Conservation (phyloP, 2,113 vertebrate genomes). For the Pelusios castaneus region DNA sequence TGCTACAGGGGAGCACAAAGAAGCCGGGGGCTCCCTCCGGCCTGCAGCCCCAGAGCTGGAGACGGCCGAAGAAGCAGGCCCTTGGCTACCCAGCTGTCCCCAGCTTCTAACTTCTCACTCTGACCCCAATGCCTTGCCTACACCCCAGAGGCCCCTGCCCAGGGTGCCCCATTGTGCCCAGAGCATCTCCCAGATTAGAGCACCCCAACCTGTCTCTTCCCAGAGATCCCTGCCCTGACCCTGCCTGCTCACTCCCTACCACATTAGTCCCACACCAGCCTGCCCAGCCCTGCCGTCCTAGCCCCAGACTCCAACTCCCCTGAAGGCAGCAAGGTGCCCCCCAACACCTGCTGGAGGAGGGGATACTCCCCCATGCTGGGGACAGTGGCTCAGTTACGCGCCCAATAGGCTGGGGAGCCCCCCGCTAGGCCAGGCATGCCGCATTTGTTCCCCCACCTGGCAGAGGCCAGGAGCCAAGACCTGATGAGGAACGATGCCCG, state of each 20-base stretch:
- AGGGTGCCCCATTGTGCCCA: too few relatives aligned
- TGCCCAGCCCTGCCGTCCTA: too few relatives aligned
- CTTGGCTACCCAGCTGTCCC: too few relatives aligned
- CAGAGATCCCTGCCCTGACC: not conserved
- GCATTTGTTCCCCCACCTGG: slow-evolving; percentile 42
- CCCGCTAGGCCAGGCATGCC: not conserved
- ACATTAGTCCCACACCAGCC: too few relatives aligned
- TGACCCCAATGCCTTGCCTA: too few relatives aligned
- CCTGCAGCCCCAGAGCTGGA: not conserved
- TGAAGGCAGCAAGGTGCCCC: not conserved
- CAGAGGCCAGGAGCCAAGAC: not conserved
- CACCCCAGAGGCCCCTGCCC: not conserved
- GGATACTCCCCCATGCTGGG: not conserved
- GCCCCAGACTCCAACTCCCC: too few relatives aligned
- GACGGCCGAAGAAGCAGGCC: too few relatives aligned
- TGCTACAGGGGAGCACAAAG: not conserved
- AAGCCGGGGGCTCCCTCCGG: not conserved
- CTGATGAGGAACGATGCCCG: too few relatives aligned
- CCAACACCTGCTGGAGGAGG: not conserved
- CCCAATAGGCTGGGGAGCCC: not conserved
- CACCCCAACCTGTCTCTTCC: not conserved
- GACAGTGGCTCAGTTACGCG: not conserved
- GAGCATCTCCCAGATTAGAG: not conserved
- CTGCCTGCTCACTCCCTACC: too few relatives aligned
- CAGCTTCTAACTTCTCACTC: too few relatives aligned